Conservation (phyloP, 2,113 vertebrate species). For the Maylandia zebra region DNA sequence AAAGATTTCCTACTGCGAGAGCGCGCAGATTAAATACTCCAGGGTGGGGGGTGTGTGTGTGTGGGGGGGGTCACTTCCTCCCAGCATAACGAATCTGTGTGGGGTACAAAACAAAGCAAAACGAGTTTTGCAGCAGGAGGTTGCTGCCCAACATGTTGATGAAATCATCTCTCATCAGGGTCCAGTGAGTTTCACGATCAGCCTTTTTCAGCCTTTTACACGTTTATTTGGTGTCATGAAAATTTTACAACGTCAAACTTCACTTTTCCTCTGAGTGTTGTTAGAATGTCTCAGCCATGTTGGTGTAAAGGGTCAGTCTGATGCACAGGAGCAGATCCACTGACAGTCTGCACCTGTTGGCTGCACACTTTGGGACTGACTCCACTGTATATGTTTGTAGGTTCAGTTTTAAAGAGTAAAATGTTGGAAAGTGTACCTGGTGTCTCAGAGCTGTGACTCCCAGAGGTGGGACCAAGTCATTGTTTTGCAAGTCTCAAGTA, state of each 20-base stretch:
- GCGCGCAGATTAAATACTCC: not conserved
- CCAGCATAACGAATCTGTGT: not conserved
- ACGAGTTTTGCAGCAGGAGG: not conserved
- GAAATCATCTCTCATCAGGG: not conserved
- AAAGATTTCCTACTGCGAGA: not conserved
- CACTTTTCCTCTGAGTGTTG: not conserved
- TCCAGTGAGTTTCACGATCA: not conserved
- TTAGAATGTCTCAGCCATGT: not conserved
- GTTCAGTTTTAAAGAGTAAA: not conserved
- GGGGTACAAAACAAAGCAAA: not conserved
- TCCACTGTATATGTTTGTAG: not conserved
- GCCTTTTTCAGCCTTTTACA: not conserved
- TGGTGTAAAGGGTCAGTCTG: fast-evolving
- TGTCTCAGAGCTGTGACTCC: not conserved
- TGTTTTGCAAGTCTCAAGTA: no score
- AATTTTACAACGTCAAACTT: not conserved
- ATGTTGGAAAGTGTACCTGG: not conserved
- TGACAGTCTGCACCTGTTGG: not conserved
- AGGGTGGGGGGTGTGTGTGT: not conserved
- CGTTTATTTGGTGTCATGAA: not conserved
- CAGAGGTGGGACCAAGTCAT: no score
- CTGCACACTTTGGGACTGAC: not conserved
- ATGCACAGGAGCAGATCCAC: fast-evolving
- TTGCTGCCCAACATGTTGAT: not conserved
- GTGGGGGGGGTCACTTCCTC: not conserved